Base-by-base conservation (phyloP, 2,113 vertebrate species). In the Addax nasomaculatus region DNA sequence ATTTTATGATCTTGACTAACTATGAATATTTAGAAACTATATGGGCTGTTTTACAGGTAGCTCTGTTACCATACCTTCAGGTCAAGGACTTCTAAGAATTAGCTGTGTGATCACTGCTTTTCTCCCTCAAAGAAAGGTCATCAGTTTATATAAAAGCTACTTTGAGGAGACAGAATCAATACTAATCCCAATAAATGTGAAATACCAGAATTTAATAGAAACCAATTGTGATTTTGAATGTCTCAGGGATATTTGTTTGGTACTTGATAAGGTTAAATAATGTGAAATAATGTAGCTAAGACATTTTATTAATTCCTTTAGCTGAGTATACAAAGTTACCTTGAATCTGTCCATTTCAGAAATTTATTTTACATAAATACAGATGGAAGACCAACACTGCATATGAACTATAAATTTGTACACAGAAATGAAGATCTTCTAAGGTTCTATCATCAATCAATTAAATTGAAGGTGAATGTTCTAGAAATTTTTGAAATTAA, bases 221-320 rank as follows among this genome's bases (percentile, higher is more conserved):
- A 93, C n/a, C 49, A 90, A 78, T 92, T 51, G 67, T 62, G 85
- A 80, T 84, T 90, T 97, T 64, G 84, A 96, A 58, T 49, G 70
- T n/a, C 60, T 94, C 5, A 9, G 16, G 19, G 85, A 45, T 93
- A 95, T 90, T 87, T 92, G n/a, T 23, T 80, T 86, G 47, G 7
- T 95, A 12, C 64, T 92, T 94, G 67, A 79, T n/a, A 97, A 79
- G 76, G 7, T 95, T 87, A 73, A 29, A 36, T 89, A 79, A 93
- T 83, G 33, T 6, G 58, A 97, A 97, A 94, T 64, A 98, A 96
- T 58, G 27, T 58, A 90, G 8, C 55, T 27, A 78, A 83, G 19
- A 39, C 16, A 53, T 89, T 97, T 91, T 97, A 79, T 96, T 97
- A 90, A 83, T 95, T 96, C n/a, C 12, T 58, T 81, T 85, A 90